Evolutionary conservation across 2,113 vertebrate species (phyloP).

Genomic region (Seriola dumerili): DNA sequence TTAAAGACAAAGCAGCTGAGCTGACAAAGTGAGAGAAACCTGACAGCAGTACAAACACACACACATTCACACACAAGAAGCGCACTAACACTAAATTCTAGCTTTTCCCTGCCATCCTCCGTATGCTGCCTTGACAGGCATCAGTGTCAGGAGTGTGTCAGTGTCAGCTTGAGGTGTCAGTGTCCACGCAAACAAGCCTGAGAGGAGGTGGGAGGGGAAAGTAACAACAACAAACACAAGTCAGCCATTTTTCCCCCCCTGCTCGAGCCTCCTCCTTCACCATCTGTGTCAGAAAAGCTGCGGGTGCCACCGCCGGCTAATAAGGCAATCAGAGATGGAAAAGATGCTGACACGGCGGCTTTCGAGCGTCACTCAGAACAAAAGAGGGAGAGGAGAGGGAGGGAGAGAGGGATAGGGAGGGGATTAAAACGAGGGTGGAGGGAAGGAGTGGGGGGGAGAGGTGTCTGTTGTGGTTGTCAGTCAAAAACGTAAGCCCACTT

Average conservation of each 20-base stretch:
- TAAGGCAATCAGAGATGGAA: constrained; percentile 89
- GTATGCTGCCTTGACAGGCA: constrained; percentile 81
- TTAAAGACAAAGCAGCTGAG: constrained; percentile 67
- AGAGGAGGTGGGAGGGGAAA: constrained; percentile 66
- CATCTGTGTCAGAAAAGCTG: constrained; percentile 85
- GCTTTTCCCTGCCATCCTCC: constrained; percentile 66
- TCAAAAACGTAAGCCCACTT: constrained; percentile 84
- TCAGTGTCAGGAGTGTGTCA: constrained; percentile 81
- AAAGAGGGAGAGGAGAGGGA: constrained; percentile 77
- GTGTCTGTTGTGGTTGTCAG: constrained; percentile 87
- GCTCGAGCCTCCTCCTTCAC: constrained; percentile 70
- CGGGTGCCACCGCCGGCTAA: constrained; percentile 86
- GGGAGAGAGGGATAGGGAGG: constrained; percentile 66
- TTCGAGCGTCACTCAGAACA: constrained; percentile 86
- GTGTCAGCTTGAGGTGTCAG: constrained; percentile 83
- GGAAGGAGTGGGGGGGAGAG: constrained; percentile 36
- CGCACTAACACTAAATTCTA: constrained; percentile 54
- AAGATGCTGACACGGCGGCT: constrained; percentile 87
- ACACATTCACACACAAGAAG: constrained; percentile 24
- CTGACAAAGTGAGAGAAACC: constrained; percentile 70
- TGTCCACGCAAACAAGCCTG: constrained; percentile 83
- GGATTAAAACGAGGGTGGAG: constrained; percentile 79
- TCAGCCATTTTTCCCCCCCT: constrained; percentile 71
- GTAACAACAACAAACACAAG: constrained; percentile 81
- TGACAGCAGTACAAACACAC: constrained; percentile 70